A percentile compares a stretch with the other conserved stretches of the same genome.
phyloP scores from a whole-genome alignment of 2,797 vertebrate species.

The Malacoraja senta region DNA sequence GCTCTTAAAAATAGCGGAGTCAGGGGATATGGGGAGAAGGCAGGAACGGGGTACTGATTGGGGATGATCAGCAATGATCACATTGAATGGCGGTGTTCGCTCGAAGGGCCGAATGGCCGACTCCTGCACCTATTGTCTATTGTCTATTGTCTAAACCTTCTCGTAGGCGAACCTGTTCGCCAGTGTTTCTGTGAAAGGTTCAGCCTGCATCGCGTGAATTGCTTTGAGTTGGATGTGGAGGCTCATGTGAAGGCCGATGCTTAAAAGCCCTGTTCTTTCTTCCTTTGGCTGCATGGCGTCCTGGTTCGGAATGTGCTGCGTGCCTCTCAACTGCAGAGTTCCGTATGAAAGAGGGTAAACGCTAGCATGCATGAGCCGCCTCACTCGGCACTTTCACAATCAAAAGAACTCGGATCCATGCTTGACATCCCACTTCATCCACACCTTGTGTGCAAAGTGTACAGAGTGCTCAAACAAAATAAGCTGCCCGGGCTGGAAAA shows the following conservation, averaged over 20 bases:
- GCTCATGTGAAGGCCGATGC: not conserved
- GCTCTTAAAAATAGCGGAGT: no score
- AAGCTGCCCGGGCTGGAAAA: not conserved
- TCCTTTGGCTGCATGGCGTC: not conserved
- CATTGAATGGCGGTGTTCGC: no score
- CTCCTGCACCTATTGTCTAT: no score
- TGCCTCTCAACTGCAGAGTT: not conserved
- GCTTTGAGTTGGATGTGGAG: not conserved
- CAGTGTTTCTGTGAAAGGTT: not conserved
- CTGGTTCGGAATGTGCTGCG: not conserved
- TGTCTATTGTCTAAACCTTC: no score
- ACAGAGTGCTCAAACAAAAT: not conserved
- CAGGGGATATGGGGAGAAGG: no score
- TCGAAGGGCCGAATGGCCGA: no score
- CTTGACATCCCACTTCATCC: not conserved
- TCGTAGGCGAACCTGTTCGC: not conserved
- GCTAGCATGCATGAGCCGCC: not conserved
- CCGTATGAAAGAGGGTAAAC: not conserved
- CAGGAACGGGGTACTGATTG: no score
- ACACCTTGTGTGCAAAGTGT: not conserved
- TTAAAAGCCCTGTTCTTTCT: not conserved
- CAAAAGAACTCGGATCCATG: not conserved
- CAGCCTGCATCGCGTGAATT: not conserved
- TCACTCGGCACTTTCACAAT: not conserved
- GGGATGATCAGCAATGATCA: no score